Evolutionary conservation across 2,888 invertebrate species (phyloP).

Genomic region (Campoplex capitator): DNA sequence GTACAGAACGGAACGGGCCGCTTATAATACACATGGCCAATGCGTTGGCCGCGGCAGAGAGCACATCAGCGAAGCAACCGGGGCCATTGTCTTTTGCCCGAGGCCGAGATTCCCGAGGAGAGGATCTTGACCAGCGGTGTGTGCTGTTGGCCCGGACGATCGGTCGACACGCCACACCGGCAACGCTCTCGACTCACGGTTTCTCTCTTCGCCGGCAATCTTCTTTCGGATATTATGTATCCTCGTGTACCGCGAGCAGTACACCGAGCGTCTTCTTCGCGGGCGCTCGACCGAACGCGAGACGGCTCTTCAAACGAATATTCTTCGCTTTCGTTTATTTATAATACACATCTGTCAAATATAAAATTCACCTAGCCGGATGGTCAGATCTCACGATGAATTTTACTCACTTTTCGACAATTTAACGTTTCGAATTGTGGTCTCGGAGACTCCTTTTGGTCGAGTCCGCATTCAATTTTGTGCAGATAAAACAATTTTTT

Average conservation of each 20-base stretch:
- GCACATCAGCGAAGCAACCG: constrained; percentile 38
- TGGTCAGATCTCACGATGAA: neutral
- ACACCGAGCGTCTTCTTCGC: constrained; percentile 60
- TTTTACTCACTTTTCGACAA: neutral
- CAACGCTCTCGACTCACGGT: constrained; percentile 49
- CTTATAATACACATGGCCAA: constrained; percentile 28
- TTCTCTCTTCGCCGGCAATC: constrained; percentile 59
- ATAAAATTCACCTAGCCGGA: neutral
- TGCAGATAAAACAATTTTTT: too few relatives aligned
- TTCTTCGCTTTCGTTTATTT: constrained; percentile 54
- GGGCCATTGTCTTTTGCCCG: constrained; percentile 67
- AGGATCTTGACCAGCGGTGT: constrained; percentile 67
- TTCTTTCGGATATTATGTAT: constrained; percentile 49
- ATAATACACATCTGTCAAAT: neutral
- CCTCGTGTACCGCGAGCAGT: constrained; percentile 45
- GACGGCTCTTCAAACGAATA: constrained; percentile 20
- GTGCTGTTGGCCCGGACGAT: constrained; percentile 73
- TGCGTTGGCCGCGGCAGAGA: constrained; percentile 41
- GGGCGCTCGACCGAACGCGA: constrained; percentile 54
- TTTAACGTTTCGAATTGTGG: neutral
- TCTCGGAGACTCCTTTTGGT: neutral
- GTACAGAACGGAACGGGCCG: constrained; percentile 9
- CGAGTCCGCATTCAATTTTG: too few relatives aligned
- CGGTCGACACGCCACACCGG: constrained; percentile 71
- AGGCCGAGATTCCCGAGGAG: constrained; percentile 67